A percentile compares a stretch with the other conserved stretches of the same genome.
Evolutionary conservation across 2,797 vertebrate species (phyloP).

Genomic region (Trachops cirrhosus): DNA sequence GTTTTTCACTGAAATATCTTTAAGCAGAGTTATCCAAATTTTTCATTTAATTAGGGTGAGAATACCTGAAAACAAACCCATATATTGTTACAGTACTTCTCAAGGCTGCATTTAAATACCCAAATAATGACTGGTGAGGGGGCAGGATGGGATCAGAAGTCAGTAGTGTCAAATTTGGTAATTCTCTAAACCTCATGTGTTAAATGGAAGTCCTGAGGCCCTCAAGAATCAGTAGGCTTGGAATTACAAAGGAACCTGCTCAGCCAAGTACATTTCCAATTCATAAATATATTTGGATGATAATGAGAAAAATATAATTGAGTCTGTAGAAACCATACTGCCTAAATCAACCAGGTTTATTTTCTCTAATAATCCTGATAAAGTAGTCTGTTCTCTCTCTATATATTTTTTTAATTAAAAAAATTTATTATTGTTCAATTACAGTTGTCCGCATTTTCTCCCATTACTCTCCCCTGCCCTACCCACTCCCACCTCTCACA

Average conservation of each 20-base stretch:
- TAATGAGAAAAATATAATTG: not conserved
- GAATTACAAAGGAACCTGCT: not conserved
- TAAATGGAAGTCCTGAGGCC: not conserved
- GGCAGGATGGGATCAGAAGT: not conserved
- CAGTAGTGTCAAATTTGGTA: not conserved
- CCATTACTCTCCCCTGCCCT: too few relatives aligned
- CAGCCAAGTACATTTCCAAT: not conserved
- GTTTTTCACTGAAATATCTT: not conserved
- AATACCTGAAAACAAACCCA: not conserved
- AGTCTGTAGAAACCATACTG: not conserved
- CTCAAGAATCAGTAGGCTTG: not conserved
- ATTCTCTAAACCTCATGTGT: not conserved
- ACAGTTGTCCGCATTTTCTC: too few relatives aligned
- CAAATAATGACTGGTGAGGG: not conserved
- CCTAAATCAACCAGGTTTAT: not conserved
- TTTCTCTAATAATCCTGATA: not conserved
- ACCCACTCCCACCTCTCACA: too few relatives aligned
- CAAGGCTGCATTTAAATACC: not conserved
- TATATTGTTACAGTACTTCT: not conserved
- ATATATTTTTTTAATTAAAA: too few relatives aligned
- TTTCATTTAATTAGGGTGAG: not conserved
- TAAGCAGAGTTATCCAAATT: not conserved
- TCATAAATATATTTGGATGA: not conserved
- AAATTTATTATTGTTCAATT: too few relatives aligned
- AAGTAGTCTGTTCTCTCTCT: not conserved